Conservation (phyloP, 1,140 invertebrate species). For the Diorhabda sublineata region DNA sequence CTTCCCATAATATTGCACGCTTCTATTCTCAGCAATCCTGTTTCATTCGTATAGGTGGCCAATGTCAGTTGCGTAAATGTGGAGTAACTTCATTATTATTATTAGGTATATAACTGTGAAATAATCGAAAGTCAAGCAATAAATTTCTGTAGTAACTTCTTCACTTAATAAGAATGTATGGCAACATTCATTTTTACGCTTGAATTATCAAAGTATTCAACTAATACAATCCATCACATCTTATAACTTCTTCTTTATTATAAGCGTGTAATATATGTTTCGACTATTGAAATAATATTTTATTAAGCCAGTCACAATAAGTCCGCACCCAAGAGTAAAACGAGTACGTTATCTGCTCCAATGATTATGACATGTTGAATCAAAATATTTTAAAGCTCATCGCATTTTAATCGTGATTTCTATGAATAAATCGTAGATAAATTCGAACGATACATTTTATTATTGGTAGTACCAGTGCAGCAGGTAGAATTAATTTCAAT, state of each 20-base stretch:
- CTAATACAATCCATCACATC: not conserved
- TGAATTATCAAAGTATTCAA: not conserved
- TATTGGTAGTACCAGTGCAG: no score
- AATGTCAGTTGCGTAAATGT: no score
- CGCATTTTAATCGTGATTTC: not conserved
- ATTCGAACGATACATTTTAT: not conserved
- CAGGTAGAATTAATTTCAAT: no score
- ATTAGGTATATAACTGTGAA: no score
- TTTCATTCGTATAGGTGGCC: no score
- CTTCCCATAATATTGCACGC: no score
- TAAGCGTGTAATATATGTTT: not conserved
- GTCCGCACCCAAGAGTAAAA: not conserved
- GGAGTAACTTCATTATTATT: no score
- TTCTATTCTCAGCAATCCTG: no score
- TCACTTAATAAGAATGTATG: no score
- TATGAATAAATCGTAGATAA: not conserved
- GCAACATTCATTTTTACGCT: not conserved
- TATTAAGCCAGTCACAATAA: not conserved
- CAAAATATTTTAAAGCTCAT: not conserved
- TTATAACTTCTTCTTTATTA: not conserved
- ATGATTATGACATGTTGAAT: constrained; percentile 2
- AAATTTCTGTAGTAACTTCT: no score
- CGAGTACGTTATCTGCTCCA: not conserved
- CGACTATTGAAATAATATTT: not conserved
- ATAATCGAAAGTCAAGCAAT: no score